Percentiles rank a stretch among this genome's conserved stretches.
Evolutionary conservation across 2,113 vertebrate species (phyloP).

Genomic region (Ifrita kowaldi): DNA sequence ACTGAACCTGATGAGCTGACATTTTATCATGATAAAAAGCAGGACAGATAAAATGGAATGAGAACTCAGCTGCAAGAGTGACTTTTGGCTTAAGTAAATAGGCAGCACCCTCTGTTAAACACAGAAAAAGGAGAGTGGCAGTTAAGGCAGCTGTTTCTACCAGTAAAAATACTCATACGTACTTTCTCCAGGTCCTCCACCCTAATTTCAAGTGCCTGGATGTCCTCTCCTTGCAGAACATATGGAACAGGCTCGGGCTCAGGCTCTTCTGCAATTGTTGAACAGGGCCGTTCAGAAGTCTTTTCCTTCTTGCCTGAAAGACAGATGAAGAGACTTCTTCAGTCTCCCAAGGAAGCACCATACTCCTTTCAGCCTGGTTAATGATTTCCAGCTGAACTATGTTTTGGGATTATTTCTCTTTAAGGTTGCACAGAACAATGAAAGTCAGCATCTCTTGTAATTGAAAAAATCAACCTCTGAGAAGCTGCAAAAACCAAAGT

Average conservation of each 20-base stretch:
- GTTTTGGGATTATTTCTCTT: not conserved
- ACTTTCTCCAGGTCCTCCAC: conserved; percentile 77
- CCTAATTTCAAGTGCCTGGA: conserved; percentile 72
- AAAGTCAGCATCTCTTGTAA: not conserved
- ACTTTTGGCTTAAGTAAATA: not conserved
- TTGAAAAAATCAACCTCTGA: not conserved
- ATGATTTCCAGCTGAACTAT: not conserved
- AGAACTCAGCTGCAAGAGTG: not conserved
- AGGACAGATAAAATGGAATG: not conserved
- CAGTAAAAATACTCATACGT: not conserved
- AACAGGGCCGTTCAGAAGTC: not conserved
- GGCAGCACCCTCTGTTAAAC: not conserved
- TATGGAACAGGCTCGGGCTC: not conserved
- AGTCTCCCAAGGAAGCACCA: not conserved
- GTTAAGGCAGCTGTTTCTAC: not conserved
- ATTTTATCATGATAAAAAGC: not conserved
- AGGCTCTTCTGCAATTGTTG: conserved; percentile 52
- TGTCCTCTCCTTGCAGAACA: conserved; percentile 66
- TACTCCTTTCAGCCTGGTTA: not conserved
- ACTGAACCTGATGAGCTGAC: not conserved
- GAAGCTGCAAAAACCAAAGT: not conserved
- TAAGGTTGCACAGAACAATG: not conserved
- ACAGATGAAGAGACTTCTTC: not conserved
- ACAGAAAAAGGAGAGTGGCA: not conserved
- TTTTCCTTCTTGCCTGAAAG: conserved; percentile 73